Conservation (phyloP, 1,140 invertebrate genomes). For the Zophobas morio region DNA sequence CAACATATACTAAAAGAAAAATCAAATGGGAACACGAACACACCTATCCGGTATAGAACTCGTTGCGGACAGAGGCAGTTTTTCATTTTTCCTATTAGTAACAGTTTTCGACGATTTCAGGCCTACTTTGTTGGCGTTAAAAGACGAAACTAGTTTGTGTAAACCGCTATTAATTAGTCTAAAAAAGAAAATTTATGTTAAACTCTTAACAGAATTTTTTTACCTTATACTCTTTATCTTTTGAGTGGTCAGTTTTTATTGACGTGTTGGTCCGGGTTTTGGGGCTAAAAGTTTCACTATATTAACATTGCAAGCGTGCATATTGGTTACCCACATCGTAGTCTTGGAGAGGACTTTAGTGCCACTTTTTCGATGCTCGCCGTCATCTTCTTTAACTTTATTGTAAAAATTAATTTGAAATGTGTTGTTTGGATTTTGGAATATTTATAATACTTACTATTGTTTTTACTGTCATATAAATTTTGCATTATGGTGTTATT, state of each 20-base stretch:
- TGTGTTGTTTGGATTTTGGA: background rate
- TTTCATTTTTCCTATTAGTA: constrained; percentile 2
- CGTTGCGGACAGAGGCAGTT: background rate
- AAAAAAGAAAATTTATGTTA: background rate
- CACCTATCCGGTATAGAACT: constrained; percentile 1
- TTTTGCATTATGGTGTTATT: constrained; percentile 7
- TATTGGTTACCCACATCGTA: constrained; percentile 8
- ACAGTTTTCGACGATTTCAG: constrained; percentile 8
- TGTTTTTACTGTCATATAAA: constrained; percentile 13
- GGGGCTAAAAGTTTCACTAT: constrained; percentile 7
- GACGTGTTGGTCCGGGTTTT: constrained; percentile 1
- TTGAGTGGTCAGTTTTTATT: constrained; percentile 1
- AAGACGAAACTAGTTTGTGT: constrained; percentile 4
- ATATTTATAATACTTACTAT: background rate
- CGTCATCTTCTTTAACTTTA: constrained; percentile 15
- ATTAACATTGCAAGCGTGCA: background rate
- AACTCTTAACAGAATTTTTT: background rate
- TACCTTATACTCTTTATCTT: constrained; percentile 5
- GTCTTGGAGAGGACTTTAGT: constrained; percentile 18
- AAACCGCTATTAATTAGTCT: constrained; percentile 14
- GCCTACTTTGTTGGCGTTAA: background rate
- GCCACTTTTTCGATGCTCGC: background rate
- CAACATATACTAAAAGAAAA: background rate
- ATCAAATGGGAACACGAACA: background rate
- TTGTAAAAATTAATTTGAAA: background rate